These are phyloP conservation scores for Suillia variegata DNA, from an alignment of 2,888 invertebrate genomes.

Conservation along the genomic window DNA sequence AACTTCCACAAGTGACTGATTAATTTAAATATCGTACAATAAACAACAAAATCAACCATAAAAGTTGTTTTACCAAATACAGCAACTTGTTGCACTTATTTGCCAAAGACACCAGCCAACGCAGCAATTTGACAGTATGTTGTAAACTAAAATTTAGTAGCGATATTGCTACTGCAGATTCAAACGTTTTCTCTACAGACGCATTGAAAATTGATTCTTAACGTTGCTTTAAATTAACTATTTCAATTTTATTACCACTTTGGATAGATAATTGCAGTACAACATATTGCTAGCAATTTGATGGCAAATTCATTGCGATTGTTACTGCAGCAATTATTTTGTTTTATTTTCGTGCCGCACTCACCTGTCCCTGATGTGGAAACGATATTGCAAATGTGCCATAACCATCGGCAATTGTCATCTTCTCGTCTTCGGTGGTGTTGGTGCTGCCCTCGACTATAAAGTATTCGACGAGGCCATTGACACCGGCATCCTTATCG, in stretches of 20 bases:
- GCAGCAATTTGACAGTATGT: neutral
- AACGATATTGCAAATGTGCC: constrained; percentile 83
- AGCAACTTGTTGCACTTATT: no score
- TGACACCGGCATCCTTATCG: constrained; percentile 86
- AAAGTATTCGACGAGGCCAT: constrained; percentile 86
- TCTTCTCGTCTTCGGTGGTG: constrained; percentile 64
- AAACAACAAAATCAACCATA: no score
- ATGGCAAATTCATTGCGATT: constrained; percentile 33
- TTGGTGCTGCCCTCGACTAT: constrained; percentile 70
- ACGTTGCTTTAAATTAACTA: no score
- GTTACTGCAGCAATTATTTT: constrained; percentile 5
- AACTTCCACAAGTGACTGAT: no score
- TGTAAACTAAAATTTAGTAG: neutral
- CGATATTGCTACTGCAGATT: no score
- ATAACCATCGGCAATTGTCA: constrained; percentile 77
- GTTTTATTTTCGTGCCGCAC: constrained; percentile 20
- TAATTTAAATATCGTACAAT: no score
- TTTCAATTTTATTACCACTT: constrained; percentile 12
- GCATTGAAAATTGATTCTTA: no score
- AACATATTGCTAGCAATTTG: no score
- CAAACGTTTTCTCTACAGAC: no score
- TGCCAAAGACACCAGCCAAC: no score
- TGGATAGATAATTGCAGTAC: no score
- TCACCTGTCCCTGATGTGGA: constrained; percentile 81
- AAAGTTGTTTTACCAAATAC: no score